These are phyloP conservation scores for Digitonthophagus gazella DNA, from an alignment of 2,888 invertebrate species.

Conservation along the genomic window DNA sequence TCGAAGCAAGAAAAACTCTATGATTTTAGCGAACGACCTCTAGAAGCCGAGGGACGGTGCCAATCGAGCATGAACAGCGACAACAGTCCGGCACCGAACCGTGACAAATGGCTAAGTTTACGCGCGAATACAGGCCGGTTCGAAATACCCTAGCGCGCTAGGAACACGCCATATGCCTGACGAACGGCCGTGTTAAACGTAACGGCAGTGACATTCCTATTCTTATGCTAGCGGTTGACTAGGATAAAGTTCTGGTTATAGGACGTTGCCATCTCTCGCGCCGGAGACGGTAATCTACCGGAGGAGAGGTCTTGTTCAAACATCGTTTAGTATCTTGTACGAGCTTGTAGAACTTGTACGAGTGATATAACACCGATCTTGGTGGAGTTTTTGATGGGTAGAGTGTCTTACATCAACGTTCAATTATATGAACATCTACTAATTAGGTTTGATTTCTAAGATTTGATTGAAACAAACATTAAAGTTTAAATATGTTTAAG, in stretches of 20 bases:
- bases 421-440: no score
- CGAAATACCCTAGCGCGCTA: no score
- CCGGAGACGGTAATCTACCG: background rate
- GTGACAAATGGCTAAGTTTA: background rate
- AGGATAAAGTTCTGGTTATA: background rate
- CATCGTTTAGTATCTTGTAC: background rate
- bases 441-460: no score
- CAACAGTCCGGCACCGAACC: background rate
- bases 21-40: background rate
- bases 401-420: no score
- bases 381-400: no score
- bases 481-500: no score
- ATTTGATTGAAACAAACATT: no score
- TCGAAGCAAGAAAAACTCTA: no score
- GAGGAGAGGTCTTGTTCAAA: background rate
- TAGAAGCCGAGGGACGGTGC: background rate
- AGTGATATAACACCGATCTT: no score
- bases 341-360: background rate
- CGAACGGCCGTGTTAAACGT: slow-evolving; percentile 16
- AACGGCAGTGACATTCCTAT: slow-evolving; percentile 30
- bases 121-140: background rate
- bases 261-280: background rate
- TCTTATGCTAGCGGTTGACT: slow-evolving; percentile 21
- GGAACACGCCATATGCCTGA: slow-evolving; percentile 14
- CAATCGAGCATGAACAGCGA: background rate